Base-by-base conservation (phyloP, 2,888 invertebrate species). In the Nomada fabriciana region DNA sequence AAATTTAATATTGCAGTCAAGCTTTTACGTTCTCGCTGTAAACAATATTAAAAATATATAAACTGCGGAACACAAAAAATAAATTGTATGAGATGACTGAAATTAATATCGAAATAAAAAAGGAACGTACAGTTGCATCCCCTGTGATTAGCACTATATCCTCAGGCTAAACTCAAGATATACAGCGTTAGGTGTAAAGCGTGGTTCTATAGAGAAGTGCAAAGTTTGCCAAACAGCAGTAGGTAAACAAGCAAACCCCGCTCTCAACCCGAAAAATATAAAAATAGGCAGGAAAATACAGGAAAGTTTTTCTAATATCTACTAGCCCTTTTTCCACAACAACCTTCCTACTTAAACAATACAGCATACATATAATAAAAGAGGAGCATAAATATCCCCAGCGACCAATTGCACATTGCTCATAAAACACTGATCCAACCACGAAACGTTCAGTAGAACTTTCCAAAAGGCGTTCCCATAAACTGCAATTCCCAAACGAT, bases 111-210 rank as follows among this genome's bases (percentile, higher is more conserved):
- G 11, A 2, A 23, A 47, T 20, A 18, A 43, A 36, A 61, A 78
- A 76, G 71, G 78, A 25, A 59, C 13, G 25, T 29, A 25, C 50
- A 36, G 53, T 25, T 36, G 13, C 69, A 63, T 20, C 69, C 76
- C 61, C 64, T 52, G 29, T 50, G 53, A 74, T 83, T 76, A 86
- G 68, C 71, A 65, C 47, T 53, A 15, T 57, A 64, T 64, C 36
- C 68, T 42, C 42, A 74, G 61, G 76, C 59, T 69, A 81, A 86
- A 86, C 77, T 75, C 70, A 59, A 20, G 57, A 47, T 64, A 47
- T 15, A 50, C 11, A 47, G 25, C 43, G 43, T 57, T 53, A 15
- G 25, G 23, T 18, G 74, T 7, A 57, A 50, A 20, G n/a, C 65
- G 13, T 59, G 10, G 50, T 69, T 78, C n/a, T 18, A 67, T 70